These are phyloP conservation scores for Aphelenchoides besseyi DNA, from an alignment of 1,140 invertebrate genomes.

Conservation along the genomic window DNA sequence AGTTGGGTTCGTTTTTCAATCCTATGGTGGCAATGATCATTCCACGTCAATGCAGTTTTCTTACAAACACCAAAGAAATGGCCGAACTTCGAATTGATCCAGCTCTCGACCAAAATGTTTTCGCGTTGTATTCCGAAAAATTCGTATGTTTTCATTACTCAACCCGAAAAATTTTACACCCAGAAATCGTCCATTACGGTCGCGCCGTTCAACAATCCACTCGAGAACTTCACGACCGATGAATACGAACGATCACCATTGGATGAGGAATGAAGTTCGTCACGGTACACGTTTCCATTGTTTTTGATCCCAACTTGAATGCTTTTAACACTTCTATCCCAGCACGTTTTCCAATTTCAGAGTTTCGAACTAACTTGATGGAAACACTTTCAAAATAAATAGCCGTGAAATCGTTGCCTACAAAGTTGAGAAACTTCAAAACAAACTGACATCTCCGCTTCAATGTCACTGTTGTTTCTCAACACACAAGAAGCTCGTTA, in stretches of 20 bases:
- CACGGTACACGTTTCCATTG: too few species aligned
- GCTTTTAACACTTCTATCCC: too few species aligned
- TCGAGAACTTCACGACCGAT: background rate
- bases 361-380: too few species aligned
- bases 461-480: too few species aligned
- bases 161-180: background rate
- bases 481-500: too few species aligned
- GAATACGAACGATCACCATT: background rate
- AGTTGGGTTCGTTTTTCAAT: background rate
- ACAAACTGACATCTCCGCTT: too few species aligned
- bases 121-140: slow-evolving; percentile 9
- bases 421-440: too few species aligned
- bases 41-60: slow-evolving; percentile 14
- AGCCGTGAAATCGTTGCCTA: too few species aligned
- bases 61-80: slow-evolving; percentile 14
- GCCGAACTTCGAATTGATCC: slow-evolving; percentile 13
- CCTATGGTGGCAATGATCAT: background rate
- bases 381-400: too few species aligned
- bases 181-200: background rate
- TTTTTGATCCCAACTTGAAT: too few species aligned
- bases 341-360: too few species aligned
- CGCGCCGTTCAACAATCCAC: background rate
- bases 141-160: background rate
- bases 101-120: background rate
- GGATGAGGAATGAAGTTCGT: background rate